These are phyloP conservation scores for Theocolax elegans DNA, from an alignment of 1,140 invertebrate genomes.

Conservation along the genomic window DNA sequence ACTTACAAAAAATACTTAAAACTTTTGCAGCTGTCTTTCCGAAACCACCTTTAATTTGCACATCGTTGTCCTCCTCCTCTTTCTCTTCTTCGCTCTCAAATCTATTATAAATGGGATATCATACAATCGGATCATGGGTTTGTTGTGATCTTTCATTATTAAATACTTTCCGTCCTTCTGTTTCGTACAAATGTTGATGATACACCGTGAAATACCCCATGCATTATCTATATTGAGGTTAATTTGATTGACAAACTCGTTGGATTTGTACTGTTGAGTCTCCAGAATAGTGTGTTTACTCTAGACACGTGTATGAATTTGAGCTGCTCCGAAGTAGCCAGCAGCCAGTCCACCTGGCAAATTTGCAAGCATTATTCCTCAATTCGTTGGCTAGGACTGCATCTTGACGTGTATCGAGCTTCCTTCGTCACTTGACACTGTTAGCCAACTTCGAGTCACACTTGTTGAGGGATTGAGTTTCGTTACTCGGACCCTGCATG, in stretches of 20 bases:
- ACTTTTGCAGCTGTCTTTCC: slow-evolving; percentile 54
- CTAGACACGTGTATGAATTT: slow-evolving; percentile 99
- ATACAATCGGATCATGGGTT: slow-evolving; percentile 95
- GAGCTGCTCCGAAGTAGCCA: slow-evolving; percentile 97
- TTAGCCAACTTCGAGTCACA: slow-evolving; percentile 97
- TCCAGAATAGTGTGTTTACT: slow-evolving; percentile 97
- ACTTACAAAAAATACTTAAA: slow-evolving; percentile 36
- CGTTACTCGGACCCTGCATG: slow-evolving; percentile 88
- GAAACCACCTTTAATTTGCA: slow-evolving; percentile 70
- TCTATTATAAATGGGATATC: slow-evolving; percentile 98
- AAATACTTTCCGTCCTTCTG: slow-evolving; percentile 97
- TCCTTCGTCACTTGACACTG: slow-evolving; percentile 98
- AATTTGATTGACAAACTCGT: slow-evolving; percentile 98
- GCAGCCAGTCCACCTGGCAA: slow-evolving; percentile 98
- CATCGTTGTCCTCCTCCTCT: slow-evolving; percentile 84
- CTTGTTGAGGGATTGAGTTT: slow-evolving; percentile 96
- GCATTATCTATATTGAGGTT: slow-evolving; percentile 99
- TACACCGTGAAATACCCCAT: slow-evolving; percentile 98
- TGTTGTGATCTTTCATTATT: slow-evolving; percentile 99
- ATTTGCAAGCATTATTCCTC: slow-evolving; percentile 98
- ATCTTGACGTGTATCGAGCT: slow-evolving; percentile 95
- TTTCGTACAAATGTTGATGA: slow-evolving; percentile 98
- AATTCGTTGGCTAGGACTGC: slow-evolving; percentile 98
- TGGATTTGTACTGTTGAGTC: slow-evolving; percentile 98
- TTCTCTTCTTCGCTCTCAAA: slow-evolving; percentile 98